Conservation (phyloP, 2,797 vertebrate genomes). For the Euphonia xanthogaster region DNA sequence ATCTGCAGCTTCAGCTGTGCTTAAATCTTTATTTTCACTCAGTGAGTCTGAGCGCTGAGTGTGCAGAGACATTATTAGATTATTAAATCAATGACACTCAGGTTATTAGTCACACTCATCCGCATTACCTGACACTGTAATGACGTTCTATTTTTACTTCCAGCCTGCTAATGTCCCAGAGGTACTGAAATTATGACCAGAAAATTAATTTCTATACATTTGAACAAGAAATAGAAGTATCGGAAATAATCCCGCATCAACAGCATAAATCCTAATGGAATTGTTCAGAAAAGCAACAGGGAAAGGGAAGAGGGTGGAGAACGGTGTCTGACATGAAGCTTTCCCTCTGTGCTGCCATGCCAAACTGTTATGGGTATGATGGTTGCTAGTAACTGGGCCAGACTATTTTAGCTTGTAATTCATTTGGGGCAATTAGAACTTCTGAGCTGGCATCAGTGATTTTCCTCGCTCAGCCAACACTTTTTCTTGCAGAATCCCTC, state of each 20-base stretch:
- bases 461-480: not conserved
- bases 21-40: slow-evolving; percentile 62
- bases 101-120: slow-evolving; percentile 77
- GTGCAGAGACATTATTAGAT: slow-evolving; percentile 71
- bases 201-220: slow-evolving; percentile 77
- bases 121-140: slow-evolving; percentile 74
- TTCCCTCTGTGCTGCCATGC: not conserved
- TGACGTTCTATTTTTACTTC: slow-evolving; percentile 77
- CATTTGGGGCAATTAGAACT: not conserved
- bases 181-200: slow-evolving; percentile 73
- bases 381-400: not conserved
- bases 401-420: not conserved
- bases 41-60: slow-evolving; percentile 62
- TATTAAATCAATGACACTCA: slow-evolving; percentile 75
- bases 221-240: slow-evolving; percentile 56
- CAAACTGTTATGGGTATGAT: not conserved
- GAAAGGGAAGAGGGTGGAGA: not conserved
- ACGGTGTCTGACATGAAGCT: not conserved
- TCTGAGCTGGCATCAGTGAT: not conserved
- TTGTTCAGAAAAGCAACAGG: slow-evolving; percentile 31
- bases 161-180: slow-evolving; percentile 68
- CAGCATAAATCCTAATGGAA: slow-evolving; percentile 41
- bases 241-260: slow-evolving; percentile 28
- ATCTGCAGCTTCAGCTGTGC: slow-evolving; percentile 40
- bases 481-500: not conserved